These are phyloP conservation scores for Eriocheir sinensis DNA, from an alignment of 1,140 invertebrate genomes.

Conservation along the genomic window DNA sequence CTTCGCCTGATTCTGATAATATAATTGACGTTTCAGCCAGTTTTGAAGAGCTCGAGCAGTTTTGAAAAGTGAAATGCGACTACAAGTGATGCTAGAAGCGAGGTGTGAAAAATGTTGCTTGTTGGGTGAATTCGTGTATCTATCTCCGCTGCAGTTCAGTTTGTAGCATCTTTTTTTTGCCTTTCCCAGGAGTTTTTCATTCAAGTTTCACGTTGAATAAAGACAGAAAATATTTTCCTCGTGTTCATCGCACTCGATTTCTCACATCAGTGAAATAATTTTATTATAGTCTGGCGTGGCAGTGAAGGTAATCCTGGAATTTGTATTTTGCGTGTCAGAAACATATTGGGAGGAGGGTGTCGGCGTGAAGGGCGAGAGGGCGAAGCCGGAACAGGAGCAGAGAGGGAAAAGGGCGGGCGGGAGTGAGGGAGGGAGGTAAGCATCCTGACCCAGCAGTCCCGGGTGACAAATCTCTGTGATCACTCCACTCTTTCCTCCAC, in stretches of 20 bases:
- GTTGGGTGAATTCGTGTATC: no score
- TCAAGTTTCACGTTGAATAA: no score
- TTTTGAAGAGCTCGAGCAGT: no score
- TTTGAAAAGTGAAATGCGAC: no score
- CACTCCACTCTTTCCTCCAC: constrained; percentile 18
- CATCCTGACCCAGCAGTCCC: constrained; percentile 6
- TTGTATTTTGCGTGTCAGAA: neutral
- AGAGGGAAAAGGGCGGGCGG: neutral
- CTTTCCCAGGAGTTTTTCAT: no score
- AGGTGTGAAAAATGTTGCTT: no score
- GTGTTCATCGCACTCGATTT: neutral
- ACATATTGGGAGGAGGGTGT: neutral
- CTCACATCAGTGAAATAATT: neutral
- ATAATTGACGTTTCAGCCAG: no score
- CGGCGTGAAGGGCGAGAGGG: neutral
- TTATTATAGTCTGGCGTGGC: neutral
- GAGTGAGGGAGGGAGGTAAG: neutral
- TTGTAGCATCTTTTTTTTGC: no score
- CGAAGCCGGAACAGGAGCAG: neutral
- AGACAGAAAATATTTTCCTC: no score
- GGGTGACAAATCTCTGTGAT: constrained; percentile 33
- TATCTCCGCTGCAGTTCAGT: no score
- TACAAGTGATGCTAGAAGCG: no score
- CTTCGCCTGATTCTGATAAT: no score
- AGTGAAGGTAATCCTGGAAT: neutral